These are phyloP conservation scores for Caradrina clavipalpis DNA, from an alignment of 2,888 invertebrate genomes.

Conservation along the genomic window DNA sequence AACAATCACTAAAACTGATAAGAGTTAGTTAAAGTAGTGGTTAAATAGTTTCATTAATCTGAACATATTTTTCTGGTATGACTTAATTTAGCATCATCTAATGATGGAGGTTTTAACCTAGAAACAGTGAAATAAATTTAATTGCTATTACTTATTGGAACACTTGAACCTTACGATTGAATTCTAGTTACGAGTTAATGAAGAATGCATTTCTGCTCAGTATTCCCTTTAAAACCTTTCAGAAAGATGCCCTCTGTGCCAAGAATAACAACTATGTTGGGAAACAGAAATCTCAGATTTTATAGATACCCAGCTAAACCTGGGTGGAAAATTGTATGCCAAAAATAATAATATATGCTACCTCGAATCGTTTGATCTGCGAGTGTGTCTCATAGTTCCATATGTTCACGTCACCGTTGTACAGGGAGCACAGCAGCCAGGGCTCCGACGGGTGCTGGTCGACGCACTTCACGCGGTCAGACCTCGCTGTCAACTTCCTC, in stretches of 20 bases:
- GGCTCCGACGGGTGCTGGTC: conserved; percentile 99
- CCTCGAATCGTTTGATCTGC: conserved; percentile 96
- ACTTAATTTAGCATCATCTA: not conserved
- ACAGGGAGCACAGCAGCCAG: conserved; percentile 99
- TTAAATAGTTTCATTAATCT: not conserved
- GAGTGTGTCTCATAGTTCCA: conserved; percentile 99
- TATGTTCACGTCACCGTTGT: conserved; percentile 99
- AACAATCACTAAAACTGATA: conserved; percentile 1
- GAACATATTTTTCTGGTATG: not conserved
- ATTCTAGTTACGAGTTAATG: not conserved
- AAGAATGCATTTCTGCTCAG: not conserved
- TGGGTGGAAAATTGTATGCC: not conserved
- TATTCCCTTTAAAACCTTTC: not conserved
- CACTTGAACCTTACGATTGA: not conserved
- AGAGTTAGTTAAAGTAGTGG: not conserved
- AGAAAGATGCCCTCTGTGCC: not conserved
- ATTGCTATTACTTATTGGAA: too few relatives aligned
- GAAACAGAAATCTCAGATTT: not conserved
- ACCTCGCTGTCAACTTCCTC: conserved; percentile 98
- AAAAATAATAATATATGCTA: conserved; percentile 72
- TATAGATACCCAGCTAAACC: not conserved
- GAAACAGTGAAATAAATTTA: conserved; percentile 5
- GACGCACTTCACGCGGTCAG: conserved; percentile 99
- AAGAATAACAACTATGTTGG: not conserved
- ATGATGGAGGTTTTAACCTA: not conserved